These are phyloP conservation scores for Esox lucius DNA, from an alignment of 2,797 vertebrate genomes.

Conservation along the genomic window DNA sequence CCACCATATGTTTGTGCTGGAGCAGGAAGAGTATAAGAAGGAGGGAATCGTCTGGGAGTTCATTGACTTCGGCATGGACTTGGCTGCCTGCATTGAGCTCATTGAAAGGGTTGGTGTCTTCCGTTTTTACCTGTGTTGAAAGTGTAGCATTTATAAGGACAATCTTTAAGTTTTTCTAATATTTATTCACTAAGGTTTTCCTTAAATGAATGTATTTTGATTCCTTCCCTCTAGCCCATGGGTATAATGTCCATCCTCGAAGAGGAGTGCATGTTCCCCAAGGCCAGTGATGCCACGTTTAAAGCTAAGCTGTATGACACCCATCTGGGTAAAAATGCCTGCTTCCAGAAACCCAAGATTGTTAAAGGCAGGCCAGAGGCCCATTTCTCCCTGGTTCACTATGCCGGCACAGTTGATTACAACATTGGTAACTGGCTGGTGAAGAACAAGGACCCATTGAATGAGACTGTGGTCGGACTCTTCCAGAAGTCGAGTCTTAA, in stretches of 20 bases:
- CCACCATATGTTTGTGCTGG: constrained; percentile 77
- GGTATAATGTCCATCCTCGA: constrained; percentile 76
- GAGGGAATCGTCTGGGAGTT: constrained; percentile 78
- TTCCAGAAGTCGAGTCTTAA: constrained; percentile 79
- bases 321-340: constrained; percentile 75
- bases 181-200: neutral
- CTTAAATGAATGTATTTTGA: neutral
- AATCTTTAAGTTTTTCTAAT: neutral
- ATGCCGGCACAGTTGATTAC: constrained; percentile 78
- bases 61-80: constrained; percentile 70
- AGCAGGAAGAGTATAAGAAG: constrained; percentile 79
- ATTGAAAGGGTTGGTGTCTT: constrained; percentile 51
- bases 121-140: neutral
- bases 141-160: neutral
- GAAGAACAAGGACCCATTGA: constrained; percentile 80
- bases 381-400: constrained; percentile 77
- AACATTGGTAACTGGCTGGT: constrained; percentile 77
- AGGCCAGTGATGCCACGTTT: constrained; percentile 70
- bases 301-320: constrained; percentile 82
- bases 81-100: constrained; percentile 63
- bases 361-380: constrained; percentile 77
- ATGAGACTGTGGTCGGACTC: constrained; percentile 78
- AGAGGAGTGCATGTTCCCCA: constrained; percentile 79
- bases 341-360: constrained; percentile 78
- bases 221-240: constrained; percentile 60